Base-by-base conservation (phyloP, 2,888 invertebrate species). In the Trichacis sp. region DNA sequence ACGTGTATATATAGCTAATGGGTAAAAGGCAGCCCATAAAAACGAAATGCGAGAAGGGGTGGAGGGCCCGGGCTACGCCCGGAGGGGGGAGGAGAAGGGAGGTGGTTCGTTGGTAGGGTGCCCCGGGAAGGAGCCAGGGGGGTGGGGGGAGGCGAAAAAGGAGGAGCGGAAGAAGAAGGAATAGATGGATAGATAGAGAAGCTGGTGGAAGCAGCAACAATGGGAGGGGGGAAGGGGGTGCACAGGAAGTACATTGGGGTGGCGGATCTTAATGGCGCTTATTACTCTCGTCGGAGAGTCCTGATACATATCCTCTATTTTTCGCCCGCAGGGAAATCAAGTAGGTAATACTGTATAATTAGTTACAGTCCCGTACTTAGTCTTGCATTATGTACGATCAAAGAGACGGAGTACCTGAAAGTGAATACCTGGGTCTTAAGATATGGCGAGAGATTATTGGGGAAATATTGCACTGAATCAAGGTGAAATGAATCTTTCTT, bases 271-370 rank as follows among this genome's bases (percentile, higher is more conserved):
- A 82, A 83, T 81, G 77, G 79, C 74, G 78, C 82, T 83, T 83
- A 82, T 82, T 82, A 82, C 79, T 83, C 81, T 77, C 79, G 73
- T 73, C 72, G 77, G 76, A 73, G 70, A 66, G 67, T 73, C 70
- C 74, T 79, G 77, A 81, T 81, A 78, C 81, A 81, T 81, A 74
- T 77, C 79, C 78, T 77, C 77, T 79, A 82, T 82, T 82, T 83
- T 83, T 81, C 80, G 80, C 75, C 81, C 82, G 77, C 76, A 80
- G 83, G 82, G 83, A 83, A 83, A 83, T 83, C 83, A 83, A 81
- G 81, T 77, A 77, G 77, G 76, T 81, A 80, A 77, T 77, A 78
- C 79, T 73, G 77, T 77, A 81, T 83, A 83, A 83, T 83, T 83
- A 83, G 80, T 80, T 78, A 77, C 75, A 76, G 79, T 76, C 77